Evolutionary conservation across 2,113 vertebrate genomes (phyloP), one percentile per base, ranked within the genome.

Genomic region (Ascaphus truei): DNA sequence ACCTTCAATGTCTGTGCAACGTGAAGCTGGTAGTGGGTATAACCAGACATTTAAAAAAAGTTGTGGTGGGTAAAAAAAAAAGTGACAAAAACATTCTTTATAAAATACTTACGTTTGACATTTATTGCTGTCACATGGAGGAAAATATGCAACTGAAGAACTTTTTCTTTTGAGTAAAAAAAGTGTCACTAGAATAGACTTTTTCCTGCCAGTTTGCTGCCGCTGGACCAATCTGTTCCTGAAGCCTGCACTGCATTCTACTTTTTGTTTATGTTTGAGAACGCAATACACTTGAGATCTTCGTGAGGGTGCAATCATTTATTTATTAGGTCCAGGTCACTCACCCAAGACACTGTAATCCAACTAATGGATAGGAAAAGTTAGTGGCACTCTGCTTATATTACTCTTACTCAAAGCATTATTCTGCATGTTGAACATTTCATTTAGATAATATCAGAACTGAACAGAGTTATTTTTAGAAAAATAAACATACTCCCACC

Each of bases 321-420:
- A 78, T 75, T 78, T 56, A 78, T 67, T 39, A 72, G 63, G 45
- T 57, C 65, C 53, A 61, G 58, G 71, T 66, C 73, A 59, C 43
- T 76, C 57, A 36, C 63, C 58, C 68, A 72, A 73, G 72, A 68
- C 29, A 47, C 52, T 72, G 62, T 62, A 63, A 71, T 76, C 30
- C 62, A 74, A 26, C 51, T 76, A 76, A 74, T 68, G 58, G 60
- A 61, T 69, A 67, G 37, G 25, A 68, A 51, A 66, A 56, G 56
- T 71, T 39, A 39, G 31, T 29, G 34, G 25, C 45, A 51, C 47
- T 11, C 13, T 30, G 31, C 57, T 59, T 68, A 29, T 37, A 45
- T 68, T 59, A 61, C 67, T 48, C 33, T 18, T 57, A 33, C 34
- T 57, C 22, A 34, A 31, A 36, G 33, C 22, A 36, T 34, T 34